These are phyloP conservation scores for Drosophila pruinosa DNA, from an alignment of 1,140 invertebrate species.

Conservation along the genomic window DNA sequence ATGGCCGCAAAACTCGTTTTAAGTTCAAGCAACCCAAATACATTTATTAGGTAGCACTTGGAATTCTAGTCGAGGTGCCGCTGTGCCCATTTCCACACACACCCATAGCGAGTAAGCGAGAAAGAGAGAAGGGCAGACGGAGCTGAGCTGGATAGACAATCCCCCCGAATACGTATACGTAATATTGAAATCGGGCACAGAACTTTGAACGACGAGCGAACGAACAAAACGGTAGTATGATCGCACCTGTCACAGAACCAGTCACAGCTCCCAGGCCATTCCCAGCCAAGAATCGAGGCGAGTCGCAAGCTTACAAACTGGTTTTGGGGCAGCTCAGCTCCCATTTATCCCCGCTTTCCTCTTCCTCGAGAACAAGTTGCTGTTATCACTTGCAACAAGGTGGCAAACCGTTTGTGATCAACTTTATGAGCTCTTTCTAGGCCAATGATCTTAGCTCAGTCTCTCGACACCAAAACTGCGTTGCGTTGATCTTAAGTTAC, in stretches of 20 bases:
- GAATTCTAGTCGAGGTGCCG: slow-evolving; percentile 27
- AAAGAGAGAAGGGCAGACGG: not conserved
- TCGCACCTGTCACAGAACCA: slow-evolving; percentile 54
- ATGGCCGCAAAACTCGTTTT: slow-evolving; percentile 43
- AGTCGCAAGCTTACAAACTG: slow-evolving; percentile 17
- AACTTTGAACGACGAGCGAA: not conserved
- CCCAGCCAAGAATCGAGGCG: slow-evolving; percentile 13
- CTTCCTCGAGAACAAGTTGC: slow-evolving; percentile 18
- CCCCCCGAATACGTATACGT: slow-evolving; percentile 53
- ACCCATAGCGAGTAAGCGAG: not conserved
- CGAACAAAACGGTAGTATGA: slow-evolving; percentile 4
- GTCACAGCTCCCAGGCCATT: slow-evolving; percentile 23
- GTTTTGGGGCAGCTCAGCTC: slow-evolving; percentile 20
- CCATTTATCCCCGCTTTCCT: not conserved
- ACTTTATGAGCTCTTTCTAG: slow-evolving; percentile 56
- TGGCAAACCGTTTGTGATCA: slow-evolving; percentile 9
- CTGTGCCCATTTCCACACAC: slow-evolving; percentile 29
- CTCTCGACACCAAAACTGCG: not conserved
- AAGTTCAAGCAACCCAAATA: slow-evolving; percentile 55
- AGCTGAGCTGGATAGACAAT: not conserved
- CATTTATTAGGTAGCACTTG: slow-evolving; percentile 45
- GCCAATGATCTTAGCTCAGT: slow-evolving; percentile 63
- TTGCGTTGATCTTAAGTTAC: slow-evolving; percentile 32
- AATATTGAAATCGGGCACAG: slow-evolving; percentile 64
- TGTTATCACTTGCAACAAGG: slow-evolving; percentile 22